Percentiles rank a stretch among this genome's conserved stretches.
These are phyloP conservation scores for Hypotaenidia philippensis DNA, from an alignment of 2,797 vertebrate genomes.

Conservation along the genomic window DNA sequence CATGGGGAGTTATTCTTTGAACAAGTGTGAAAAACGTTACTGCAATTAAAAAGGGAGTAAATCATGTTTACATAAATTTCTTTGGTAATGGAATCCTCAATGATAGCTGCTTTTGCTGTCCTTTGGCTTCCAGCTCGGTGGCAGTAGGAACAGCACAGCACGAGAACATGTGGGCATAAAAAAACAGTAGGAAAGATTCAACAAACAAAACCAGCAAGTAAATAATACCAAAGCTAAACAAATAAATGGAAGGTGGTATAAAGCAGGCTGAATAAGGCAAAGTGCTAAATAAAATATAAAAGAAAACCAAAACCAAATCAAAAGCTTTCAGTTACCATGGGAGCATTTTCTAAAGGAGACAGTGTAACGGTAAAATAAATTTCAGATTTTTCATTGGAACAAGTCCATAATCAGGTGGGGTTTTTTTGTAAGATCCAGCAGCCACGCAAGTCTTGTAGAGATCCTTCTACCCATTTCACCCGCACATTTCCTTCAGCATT, in stretches of 20 bases:
- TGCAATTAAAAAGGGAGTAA: background rate
- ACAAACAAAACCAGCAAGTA: background rate
- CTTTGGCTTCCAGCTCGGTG: background rate
- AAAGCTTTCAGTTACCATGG: background rate
- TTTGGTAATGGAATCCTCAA: background rate
- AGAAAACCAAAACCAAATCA: background rate
- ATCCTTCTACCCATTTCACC: background rate
- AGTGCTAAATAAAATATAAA: background rate
- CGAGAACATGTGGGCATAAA: background rate
- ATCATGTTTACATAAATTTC: background rate
- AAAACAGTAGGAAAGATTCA: background rate
- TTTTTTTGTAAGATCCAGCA: background rate
- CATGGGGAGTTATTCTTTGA: background rate
- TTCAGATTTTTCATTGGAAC: background rate
- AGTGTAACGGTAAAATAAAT: background rate
- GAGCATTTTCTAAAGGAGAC: background rate
- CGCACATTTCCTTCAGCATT: background rate
- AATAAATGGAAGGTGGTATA: background rate
- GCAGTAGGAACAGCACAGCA: background rate
- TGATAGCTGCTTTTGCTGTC: background rate
- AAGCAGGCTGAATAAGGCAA: background rate
- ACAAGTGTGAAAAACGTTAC: background rate
- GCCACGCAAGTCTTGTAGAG: background rate
- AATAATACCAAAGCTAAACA: background rate
- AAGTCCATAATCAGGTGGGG: background rate